phyloP scores from a whole-genome alignment of 2,797 vertebrate species.

The Cetoscarus ocellatus region DNA sequence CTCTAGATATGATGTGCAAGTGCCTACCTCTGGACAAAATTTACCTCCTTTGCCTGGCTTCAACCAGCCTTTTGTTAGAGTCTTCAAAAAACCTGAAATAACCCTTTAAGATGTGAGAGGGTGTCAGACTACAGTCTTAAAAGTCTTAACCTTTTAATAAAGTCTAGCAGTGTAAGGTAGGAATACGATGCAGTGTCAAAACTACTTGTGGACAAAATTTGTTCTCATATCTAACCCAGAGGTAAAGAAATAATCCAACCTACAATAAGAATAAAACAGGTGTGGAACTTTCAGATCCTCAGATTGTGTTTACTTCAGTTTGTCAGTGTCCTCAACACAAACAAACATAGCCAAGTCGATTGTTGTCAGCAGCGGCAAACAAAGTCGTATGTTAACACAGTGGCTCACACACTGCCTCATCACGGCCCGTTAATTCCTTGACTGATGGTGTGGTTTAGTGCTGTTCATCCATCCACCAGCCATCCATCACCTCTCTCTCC shows the following conservation, averaged over 20 bases:
- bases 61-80: too few species aligned
- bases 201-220: too few species aligned
- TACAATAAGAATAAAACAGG: neutral
- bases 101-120: too few species aligned
- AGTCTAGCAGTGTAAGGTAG: too few species aligned
- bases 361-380: conserved; percentile 46
- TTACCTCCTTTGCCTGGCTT: too few species aligned
- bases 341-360: conserved; percentile 66
- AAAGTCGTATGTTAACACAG: conserved; percentile 54
- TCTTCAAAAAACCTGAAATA: too few species aligned
- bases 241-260: neutral
- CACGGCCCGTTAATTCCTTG: conserved; percentile 71
- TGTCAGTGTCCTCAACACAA: conserved; percentile 42
- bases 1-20: too few species aligned
- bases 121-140: too few species aligned
- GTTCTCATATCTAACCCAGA: neutral
- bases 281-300: neutral
- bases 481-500: conserved; percentile 56
- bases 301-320: conserved; percentile 4
- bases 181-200: too few species aligned
- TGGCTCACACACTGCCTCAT: conserved; percentile 51
- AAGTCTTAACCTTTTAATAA: too few species aligned
- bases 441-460: conserved; percentile 67
- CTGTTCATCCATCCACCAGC: conserved; percentile 56
- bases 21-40: too few species aligned